Conservation (phyloP, 2,113 vertebrate species). For the Podarcis muralis region DNA sequence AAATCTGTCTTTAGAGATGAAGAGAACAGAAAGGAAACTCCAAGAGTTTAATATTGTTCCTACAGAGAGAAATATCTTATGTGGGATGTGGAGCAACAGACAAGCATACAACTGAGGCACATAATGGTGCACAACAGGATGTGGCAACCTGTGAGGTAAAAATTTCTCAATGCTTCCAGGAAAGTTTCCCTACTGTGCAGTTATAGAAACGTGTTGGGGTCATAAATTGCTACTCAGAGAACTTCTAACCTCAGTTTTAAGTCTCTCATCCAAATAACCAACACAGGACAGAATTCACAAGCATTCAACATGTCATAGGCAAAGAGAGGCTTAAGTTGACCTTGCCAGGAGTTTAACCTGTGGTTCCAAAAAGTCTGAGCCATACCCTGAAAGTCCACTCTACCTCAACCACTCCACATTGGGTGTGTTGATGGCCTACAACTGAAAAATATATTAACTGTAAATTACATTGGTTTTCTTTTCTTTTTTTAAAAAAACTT, state of each 20-base stretch:
- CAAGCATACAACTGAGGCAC: not conserved
- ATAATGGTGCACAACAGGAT: not conserved
- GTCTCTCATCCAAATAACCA: conserved; percentile 7
- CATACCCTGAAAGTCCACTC: not conserved
- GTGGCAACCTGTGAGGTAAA: not conserved
- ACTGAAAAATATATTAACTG: not conserved
- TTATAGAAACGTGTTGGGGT: conserved; percentile 2
- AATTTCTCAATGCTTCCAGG: not conserved
- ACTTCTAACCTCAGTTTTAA: conserved; percentile 19
- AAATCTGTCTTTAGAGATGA: not conserved
- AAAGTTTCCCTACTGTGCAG: not conserved
- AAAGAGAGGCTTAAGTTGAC: not conserved
- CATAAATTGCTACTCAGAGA: conserved; percentile 13
- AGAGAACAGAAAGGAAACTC: not conserved
- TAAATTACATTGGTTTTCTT: not conserved
- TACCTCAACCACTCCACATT: not conserved
- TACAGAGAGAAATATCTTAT: not conserved
- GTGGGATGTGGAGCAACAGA: not conserved
- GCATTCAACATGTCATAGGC: not conserved
- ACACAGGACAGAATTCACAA: not conserved
- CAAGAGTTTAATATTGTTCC: not conserved
- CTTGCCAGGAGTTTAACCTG: not conserved
- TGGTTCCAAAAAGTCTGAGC: conserved; percentile 20
- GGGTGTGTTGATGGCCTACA: not conserved
- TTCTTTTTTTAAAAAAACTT: not conserved